Evolutionary conservation across 2,888 invertebrate species (phyloP).

Genomic region (Agriopis aurantiaria): DNA sequence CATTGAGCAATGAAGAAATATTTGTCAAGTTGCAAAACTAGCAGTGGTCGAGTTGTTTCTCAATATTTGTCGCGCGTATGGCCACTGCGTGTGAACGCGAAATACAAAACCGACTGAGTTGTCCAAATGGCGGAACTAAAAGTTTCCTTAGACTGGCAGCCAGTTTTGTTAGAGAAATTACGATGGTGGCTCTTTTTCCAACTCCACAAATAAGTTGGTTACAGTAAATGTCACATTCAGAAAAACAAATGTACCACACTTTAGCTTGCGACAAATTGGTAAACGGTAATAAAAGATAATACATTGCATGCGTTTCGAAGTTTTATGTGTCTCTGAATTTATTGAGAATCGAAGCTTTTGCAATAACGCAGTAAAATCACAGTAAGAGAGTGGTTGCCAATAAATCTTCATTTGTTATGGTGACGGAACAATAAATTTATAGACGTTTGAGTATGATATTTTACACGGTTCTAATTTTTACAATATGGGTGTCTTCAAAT

Average conservation of each 20-base stretch:
- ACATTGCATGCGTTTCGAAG: slow-evolving; percentile 11
- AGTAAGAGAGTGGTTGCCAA: slow-evolving; percentile 1
- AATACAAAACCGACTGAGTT: background rate
- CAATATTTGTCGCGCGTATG: slow-evolving; percentile 19
- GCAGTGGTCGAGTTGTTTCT: slow-evolving; percentile 22
- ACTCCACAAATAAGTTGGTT: background rate
- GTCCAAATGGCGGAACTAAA: background rate
- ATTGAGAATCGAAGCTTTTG: slow-evolving; percentile 12
- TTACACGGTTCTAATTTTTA: too few relatives aligned
- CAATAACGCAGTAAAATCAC: slow-evolving; percentile 18
- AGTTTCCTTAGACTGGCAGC: background rate
- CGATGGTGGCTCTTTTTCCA: background rate
- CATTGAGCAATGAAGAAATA: slow-evolving; percentile 38
- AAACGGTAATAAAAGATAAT: slow-evolving; percentile 13
- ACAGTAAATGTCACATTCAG: slow-evolving; percentile 4
- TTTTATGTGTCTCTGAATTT: slow-evolving; percentile 6
- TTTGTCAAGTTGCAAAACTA: slow-evolving; percentile 30
- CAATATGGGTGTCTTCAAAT: too few relatives aligned
- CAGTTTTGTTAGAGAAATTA: background rate
- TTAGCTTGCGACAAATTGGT: slow-evolving; percentile 5
- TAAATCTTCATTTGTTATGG: slow-evolving; percentile 10
- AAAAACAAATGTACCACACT: slow-evolving; percentile 2
- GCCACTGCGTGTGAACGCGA: slow-evolving; percentile 20
- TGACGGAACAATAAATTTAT: background rate
- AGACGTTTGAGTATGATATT: background rate